These are phyloP conservation scores for Bombus balteatus DNA, from an alignment of 1,140 invertebrate genomes.

Conservation along the genomic window DNA sequence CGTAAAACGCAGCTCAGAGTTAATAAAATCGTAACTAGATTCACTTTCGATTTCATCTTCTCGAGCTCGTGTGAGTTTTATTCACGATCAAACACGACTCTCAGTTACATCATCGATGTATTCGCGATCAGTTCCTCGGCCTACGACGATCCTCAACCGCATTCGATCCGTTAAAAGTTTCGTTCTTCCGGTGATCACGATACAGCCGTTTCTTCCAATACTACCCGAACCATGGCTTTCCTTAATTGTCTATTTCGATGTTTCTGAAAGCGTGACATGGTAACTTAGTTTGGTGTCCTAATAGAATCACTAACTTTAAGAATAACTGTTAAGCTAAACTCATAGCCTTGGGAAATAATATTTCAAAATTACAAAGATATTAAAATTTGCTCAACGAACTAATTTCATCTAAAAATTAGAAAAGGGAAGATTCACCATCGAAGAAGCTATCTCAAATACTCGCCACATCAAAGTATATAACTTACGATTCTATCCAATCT, in stretches of 20 bases:
- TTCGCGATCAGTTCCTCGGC: background rate
- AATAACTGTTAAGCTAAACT: background rate
- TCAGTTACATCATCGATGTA: conserved; percentile 47
- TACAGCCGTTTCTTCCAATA: background rate
- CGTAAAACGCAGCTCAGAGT: conserved; percentile 58
- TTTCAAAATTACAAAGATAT: background rate
- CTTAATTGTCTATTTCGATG: background rate
- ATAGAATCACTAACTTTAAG: too few relatives aligned
- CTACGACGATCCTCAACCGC: background rate
- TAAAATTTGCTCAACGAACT: background rate
- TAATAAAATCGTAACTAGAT: conserved; percentile 72
- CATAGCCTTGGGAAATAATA: background rate
- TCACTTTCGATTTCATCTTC: conserved; percentile 74
- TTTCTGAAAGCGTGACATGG: conserved; percentile 1
- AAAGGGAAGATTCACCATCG: too few relatives aligned
- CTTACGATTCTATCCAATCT: background rate
- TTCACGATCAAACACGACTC: conserved; percentile 14
- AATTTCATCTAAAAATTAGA: background rate
- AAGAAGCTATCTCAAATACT: background rate
- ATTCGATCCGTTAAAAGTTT: background rate
- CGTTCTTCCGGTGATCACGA: background rate
- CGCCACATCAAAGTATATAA: background rate
- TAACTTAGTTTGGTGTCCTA: background rate
- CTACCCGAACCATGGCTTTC: background rate
- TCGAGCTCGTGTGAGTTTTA: background rate